phyloP scores from a whole-genome alignment of 1,140 invertebrate species.

The Coelopa frigida region DNA sequence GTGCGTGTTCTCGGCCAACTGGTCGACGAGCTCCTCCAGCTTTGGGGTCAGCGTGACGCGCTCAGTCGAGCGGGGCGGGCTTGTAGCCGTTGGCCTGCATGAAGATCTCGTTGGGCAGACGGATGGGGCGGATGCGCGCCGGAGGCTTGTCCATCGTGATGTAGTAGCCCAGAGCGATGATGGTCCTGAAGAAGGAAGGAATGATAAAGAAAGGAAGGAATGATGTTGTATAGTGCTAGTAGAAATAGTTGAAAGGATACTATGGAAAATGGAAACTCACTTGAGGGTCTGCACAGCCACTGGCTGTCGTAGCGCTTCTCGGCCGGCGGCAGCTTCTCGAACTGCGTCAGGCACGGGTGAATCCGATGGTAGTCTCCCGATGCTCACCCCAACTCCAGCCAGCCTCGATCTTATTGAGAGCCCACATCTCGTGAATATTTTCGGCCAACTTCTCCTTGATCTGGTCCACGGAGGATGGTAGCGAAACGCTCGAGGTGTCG shows the following conservation, averaged over 20 bases:
- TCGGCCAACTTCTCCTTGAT: slow-evolving; percentile 94
- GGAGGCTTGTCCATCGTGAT: slow-evolving; percentile 95
- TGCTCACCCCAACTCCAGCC: slow-evolving; percentile 94
- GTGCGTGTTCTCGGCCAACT: slow-evolving; percentile 96
- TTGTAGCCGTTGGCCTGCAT: slow-evolving; percentile 95
- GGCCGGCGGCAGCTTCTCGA: slow-evolving; percentile 84
- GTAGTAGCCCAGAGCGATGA: slow-evolving; percentile 94
- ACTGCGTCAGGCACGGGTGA: slow-evolving; percentile 94
- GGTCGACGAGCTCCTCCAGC: slow-evolving; percentile 93
- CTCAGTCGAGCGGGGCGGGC: slow-evolving; percentile 95
- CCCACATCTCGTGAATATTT: slow-evolving; percentile 99
- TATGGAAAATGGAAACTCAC: no score
- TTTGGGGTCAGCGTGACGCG: slow-evolving; percentile 82
- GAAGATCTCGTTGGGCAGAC: slow-evolving; percentile 88
- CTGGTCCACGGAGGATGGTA: slow-evolving; percentile 87
- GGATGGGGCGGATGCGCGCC: slow-evolving; percentile 84
- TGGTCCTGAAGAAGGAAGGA: slow-evolving; percentile 60
- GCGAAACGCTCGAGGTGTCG: slow-evolving; percentile 75
- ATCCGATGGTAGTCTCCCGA: slow-evolving; percentile 83
- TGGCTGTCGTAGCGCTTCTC: slow-evolving; percentile 97
- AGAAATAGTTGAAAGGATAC: no score
- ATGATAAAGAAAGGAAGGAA: no score
- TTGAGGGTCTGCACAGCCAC: slow-evolving; percentile 95
- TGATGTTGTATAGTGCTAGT: no score
- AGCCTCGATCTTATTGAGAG: slow-evolving; percentile 97